Base-by-base conservation (phyloP, 2,888 invertebrate genomes). In the Pyrochroa serraticornis region DNA sequence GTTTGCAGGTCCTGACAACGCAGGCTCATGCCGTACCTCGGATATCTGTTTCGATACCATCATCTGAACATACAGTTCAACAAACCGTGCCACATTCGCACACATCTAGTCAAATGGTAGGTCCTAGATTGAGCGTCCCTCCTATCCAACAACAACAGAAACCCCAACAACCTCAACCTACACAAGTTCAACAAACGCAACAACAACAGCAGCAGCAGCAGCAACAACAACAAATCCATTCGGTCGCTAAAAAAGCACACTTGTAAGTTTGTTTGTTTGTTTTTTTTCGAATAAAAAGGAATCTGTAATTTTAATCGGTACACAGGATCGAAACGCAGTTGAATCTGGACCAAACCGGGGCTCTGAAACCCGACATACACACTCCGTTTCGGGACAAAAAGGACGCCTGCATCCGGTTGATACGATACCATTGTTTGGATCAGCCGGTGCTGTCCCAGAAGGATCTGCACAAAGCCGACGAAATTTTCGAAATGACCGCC, bases 381-480 rank as follows among this genome's bases (percentile, higher is more conserved):
- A 85, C 85, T 49, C 89, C 90, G 9, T 92, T 92, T 74, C 80
- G 82, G 59, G 85, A 84, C 68, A 87, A 86, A 69, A 84, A 85
- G 59, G 91, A 92, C 73, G 91, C 91, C 0, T 90, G 90, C 65
- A 87, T 89, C 72, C 82, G 91, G 46, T 80, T 92, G 44, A 84
- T 92, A 51, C 82, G 88, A 65, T 92, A 91, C 78, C 92, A 92
- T 75, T 90, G 90, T 62, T 86, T 88, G 77, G 87, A 90, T 72
- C 84, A 86, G 66, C 84, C 84, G 51, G 85, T 87, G 37, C 80
- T 86, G 33, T 82, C 82, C 44, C 81, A 85, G 62, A 85, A 87
- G 60, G 85, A 88, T 71, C 80, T 87, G 52, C 82, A 83, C 50
- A 87, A 89, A 66, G 88, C 88, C 22, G 89, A 89, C 68, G 85